These are phyloP conservation scores for Gnatocerus cornutus DNA, from an alignment of 2,888 invertebrate genomes.

Conservation along the genomic window DNA sequence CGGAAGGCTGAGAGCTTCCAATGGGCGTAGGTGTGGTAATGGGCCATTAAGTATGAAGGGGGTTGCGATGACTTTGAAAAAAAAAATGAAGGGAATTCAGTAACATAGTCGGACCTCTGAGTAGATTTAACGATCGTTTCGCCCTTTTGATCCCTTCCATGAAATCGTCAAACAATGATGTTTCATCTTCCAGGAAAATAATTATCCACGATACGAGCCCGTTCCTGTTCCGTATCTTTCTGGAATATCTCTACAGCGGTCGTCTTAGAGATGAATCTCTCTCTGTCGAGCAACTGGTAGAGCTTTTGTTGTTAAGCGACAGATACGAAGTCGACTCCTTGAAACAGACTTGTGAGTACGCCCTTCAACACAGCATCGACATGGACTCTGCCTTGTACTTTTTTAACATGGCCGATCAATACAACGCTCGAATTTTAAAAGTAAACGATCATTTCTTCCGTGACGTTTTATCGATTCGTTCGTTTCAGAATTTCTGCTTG, in stretches of 20 bases:
- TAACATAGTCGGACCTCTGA: too few relatives aligned
- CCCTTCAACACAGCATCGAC: constrained; percentile 76
- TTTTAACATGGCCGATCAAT: constrained; percentile 79
- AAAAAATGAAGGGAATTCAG: not conserved
- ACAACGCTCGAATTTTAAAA: constrained; percentile 75
- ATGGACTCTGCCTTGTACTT: constrained; percentile 78
- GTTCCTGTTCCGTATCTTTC: constrained; percentile 76
- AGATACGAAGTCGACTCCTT: constrained; percentile 77
- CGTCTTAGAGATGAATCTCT: constrained; percentile 71
- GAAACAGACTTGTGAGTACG: constrained; percentile 78
- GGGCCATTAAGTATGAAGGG: not conserved
- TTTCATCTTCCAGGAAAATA: constrained; percentile 74
- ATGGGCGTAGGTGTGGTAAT: constrained; percentile 1
- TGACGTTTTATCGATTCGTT: constrained; percentile 5
- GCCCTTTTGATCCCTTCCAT: not conserved
- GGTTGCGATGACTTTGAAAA: not conserved
- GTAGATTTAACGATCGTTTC: too few relatives aligned
- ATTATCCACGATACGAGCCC: constrained; percentile 79
- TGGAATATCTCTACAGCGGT: constrained; percentile 79
- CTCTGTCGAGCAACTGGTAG: constrained; percentile 75
- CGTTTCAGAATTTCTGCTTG: constrained; percentile 72
- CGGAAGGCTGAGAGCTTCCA: not conserved
- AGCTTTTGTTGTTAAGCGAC: constrained; percentile 78
- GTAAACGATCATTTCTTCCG: constrained; percentile 63
- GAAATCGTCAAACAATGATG: not conserved